Conservation (phyloP, 2,113 vertebrate species). For the Anhinga anhinga region DNA sequence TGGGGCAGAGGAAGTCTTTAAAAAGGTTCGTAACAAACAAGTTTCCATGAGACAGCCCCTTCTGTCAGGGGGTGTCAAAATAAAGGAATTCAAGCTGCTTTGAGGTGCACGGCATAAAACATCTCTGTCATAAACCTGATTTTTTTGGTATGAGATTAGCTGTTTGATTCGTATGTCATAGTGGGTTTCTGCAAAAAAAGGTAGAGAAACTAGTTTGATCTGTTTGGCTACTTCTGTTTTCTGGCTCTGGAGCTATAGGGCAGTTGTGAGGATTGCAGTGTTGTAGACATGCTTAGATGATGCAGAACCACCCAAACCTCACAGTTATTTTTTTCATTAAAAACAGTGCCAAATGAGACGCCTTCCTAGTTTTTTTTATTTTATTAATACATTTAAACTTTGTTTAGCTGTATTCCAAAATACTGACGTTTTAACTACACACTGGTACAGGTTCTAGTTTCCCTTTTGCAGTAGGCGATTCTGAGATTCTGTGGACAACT, state of each 20-base stretch:
- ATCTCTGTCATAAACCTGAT: not conserved
- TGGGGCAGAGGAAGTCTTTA: not conserved
- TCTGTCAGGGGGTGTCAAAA: not conserved
- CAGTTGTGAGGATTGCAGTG: not conserved
- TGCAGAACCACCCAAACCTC: not conserved
- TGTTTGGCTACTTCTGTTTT: not conserved
- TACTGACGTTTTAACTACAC: not conserved
- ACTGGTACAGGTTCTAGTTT: not conserved
- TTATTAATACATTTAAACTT: not conserved
- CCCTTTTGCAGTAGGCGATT: not conserved
- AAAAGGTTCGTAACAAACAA: not conserved
- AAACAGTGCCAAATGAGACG: not conserved
- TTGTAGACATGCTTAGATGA: not conserved
- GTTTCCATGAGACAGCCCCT: not conserved
- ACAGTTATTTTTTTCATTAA: not conserved
- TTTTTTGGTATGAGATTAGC: not conserved
- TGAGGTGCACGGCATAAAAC: not conserved
- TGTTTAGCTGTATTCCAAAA: not conserved
- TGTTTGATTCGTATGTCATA: not conserved
- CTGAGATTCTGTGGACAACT: not conserved
- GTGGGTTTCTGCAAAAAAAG: not conserved
- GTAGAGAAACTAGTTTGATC: not conserved
- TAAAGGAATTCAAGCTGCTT: not conserved
- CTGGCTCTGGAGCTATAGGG: not conserved
- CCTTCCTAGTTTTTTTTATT: not conserved